Conservation (phyloP, 1,140 invertebrate species). For the Drosophila orena region DNA sequence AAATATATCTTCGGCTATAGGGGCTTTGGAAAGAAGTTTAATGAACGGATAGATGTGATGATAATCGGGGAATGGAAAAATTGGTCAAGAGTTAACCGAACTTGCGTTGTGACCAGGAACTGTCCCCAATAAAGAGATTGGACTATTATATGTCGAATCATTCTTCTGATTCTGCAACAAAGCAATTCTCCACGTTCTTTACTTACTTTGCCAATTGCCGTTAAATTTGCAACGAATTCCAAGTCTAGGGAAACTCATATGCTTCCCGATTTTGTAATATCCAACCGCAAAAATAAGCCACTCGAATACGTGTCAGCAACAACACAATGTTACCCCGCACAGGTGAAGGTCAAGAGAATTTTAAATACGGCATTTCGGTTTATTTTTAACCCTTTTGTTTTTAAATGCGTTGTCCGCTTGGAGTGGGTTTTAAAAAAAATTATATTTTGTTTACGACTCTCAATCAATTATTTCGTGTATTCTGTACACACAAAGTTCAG, state of each 20-base stretch:
- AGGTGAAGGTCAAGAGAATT: constrained; percentile 69
- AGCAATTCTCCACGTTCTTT: constrained; percentile 33
- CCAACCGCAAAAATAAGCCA: constrained; percentile 13
- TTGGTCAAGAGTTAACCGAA: constrained; percentile 47
- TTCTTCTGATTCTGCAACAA: constrained; percentile 14
- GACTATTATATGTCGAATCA: constrained; percentile 51
- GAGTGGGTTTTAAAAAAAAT: constrained; percentile 22
- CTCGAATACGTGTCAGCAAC: constrained; percentile 48
- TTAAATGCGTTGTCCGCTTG: constrained; percentile 32
- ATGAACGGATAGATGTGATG: constrained; percentile 45
- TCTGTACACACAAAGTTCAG: constrained; percentile 33
- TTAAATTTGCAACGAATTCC: constrained; percentile 64
- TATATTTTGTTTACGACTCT: constrained; percentile 20
- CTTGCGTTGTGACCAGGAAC: constrained; percentile 23
- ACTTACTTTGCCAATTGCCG: constrained; percentile 69
- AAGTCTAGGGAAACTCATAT: constrained; percentile 7
- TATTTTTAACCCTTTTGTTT: constrained; percentile 68
- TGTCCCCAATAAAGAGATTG: constrained; percentile 39
- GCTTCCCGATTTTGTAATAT: constrained; percentile 19
- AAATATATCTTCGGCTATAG: constrained; percentile 29
- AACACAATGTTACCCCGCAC: constrained; percentile 15
- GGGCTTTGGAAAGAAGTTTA: constrained; percentile 48
- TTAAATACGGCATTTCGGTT: constrained; percentile 45
- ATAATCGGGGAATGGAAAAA: constrained; percentile 35
- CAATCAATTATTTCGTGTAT: constrained; percentile 41